Base-by-base conservation (phyloP, 2,888 invertebrate genomes). In the Eupithecia vulgata region DNA sequence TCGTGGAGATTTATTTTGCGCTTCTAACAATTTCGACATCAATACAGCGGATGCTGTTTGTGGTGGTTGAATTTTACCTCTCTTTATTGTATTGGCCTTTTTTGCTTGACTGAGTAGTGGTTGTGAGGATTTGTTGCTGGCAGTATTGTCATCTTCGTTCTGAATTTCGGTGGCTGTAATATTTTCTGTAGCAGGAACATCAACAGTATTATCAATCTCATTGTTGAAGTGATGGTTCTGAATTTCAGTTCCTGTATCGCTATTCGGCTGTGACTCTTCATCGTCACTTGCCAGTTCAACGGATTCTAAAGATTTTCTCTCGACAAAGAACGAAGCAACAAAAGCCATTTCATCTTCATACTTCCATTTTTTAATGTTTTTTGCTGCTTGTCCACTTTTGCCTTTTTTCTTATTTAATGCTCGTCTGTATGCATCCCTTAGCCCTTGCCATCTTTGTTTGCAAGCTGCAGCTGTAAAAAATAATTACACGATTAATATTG, bases 201-300 rank as follows among this genome's bases (percentile, higher is more conserved):
- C 72, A 65, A 68, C 68, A 73, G 59, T 68, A 67, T 72, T 68
- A 62, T 76, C 62, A 48, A 65, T 37, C 40, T 40, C 40, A 40
- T 40, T 40, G 40, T 40, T 40, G 40, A 40, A 40, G 40, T 40
- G 40, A 40, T 40, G 40, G 34, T 64, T 76, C 67, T 70, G 70
- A 40, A 68, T 57, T 68, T 68, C 68, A 66, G 69, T 37, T 75
- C 30, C 48, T 73, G 67, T 73, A 69, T 71, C 73, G 52, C 69
- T 76, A 40, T 40, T 40, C 40, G 40, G 40, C 59, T 78, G 65
- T 21, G 76, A 71, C 68, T 74, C 72, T 75, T 81, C 81, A 70
- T 81, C 81, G 48, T 81, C 81, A 61, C 78, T 81, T 76, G 73
- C 70, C 48, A 77, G 34, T 57, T 81, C 82, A 45, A 74, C 61